Percentiles rank a stretch among this genome's conserved stretches.
Evolutionary conservation across 1,140 invertebrate genomes (phyloP).

Genomic region (Anastrepha ludens): DNA sequence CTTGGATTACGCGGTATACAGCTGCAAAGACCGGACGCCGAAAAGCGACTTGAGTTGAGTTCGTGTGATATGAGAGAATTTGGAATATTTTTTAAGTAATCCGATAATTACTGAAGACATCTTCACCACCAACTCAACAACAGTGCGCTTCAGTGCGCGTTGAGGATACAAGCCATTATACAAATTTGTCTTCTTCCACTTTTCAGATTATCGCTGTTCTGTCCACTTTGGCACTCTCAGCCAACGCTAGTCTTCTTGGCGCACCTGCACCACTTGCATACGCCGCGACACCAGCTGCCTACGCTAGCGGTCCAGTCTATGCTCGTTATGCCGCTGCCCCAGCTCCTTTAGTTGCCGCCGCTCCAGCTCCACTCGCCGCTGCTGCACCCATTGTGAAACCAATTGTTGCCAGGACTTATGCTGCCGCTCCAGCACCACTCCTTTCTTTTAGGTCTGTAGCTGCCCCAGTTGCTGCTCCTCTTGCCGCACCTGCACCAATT

Average conservation of each 20-base stretch:
- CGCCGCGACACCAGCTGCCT: constrained; percentile 58
- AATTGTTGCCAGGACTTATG: constrained; percentile 58
- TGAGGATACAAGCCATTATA: neutral
- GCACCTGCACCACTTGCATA: constrained; percentile 63
- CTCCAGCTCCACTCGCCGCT: constrained; percentile 55
- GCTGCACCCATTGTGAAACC: constrained; percentile 58
- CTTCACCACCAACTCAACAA: neutral
- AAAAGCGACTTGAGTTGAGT: neutral
- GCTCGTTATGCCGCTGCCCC: constrained; percentile 59
- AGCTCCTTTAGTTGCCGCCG: constrained; percentile 58
- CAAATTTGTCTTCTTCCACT: neutral
- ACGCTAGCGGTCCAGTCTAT: constrained; percentile 54
- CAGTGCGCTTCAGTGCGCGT: neutral
- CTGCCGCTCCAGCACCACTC: constrained; percentile 62
- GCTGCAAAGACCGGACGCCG: neutral
- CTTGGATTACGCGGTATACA: constrained; percentile 6
- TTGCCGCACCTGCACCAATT: constrained; percentile 59
- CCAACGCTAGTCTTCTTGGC: constrained; percentile 64
- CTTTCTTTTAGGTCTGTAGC: constrained; percentile 63
- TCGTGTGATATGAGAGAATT: neutral
- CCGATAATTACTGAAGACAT: too few species aligned
- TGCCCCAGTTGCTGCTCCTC: constrained; percentile 58
- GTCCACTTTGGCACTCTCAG: constrained; percentile 69
- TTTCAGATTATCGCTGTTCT: constrained; percentile 71
- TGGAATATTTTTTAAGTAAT: neutral